Evolutionary conservation across 2,113 vertebrate genomes (phyloP).

Genomic region (Pedionomus torquatus): DNA sequence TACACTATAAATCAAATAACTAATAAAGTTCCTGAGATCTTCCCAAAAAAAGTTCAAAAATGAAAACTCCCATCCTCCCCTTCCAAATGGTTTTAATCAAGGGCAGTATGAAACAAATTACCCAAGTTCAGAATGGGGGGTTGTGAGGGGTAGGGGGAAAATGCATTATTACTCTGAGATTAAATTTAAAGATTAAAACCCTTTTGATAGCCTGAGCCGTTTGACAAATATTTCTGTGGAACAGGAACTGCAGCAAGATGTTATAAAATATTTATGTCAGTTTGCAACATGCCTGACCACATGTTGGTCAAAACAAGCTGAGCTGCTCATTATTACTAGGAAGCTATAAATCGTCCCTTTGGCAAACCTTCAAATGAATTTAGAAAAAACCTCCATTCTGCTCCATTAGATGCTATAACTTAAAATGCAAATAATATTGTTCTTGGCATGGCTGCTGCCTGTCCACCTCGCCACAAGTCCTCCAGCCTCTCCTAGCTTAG

Average conservation of each 20-base stretch:
- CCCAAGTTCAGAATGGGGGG: not conserved
- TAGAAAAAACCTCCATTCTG: not conserved
- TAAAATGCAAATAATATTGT: slow-evolving; percentile 68
- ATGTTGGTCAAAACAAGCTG: slow-evolving; percentile 23
- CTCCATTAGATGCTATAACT: slow-evolving; percentile 51
- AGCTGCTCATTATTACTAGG: slow-evolving; percentile 19
- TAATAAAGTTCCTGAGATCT: not conserved
- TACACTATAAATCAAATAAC: slow-evolving; percentile 11
- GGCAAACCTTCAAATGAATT: slow-evolving; percentile 58
- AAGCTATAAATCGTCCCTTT: slow-evolving; percentile 56
- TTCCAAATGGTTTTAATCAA: slow-evolving; percentile 55
- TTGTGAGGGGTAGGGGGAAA: too few relatives aligned
- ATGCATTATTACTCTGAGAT: not conserved
- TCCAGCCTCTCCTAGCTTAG: not conserved
- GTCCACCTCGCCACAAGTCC: not conserved
- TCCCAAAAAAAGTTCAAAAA: not conserved
- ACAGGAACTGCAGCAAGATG: slow-evolving; percentile 32
- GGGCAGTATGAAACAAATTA: slow-evolving; percentile 10
- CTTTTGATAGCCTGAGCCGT: slow-evolving; percentile 1
- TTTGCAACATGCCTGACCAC: not conserved
- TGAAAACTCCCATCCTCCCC: not conserved
- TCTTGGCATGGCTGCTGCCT: slow-evolving; percentile 53
- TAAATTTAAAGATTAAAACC: not conserved
- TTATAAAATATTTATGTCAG: slow-evolving; percentile 18
- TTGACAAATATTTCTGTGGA: slow-evolving; percentile 5